Base-by-base conservation (phyloP, 1,140 invertebrate genomes). In the Cherax destructor region DNA sequence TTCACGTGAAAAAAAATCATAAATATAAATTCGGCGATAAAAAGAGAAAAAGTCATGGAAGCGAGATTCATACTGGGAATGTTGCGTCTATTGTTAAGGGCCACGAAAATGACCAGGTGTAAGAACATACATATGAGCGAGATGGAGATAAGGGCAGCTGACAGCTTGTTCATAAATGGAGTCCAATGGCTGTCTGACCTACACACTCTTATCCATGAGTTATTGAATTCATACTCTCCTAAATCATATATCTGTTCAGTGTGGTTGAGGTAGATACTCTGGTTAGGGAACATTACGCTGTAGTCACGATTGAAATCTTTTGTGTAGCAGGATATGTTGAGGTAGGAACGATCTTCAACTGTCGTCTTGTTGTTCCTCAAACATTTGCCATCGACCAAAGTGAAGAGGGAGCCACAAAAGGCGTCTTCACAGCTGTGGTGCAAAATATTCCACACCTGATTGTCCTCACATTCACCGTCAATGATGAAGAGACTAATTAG, bases 41-140 rank as follows among this genome's bases (percentile, higher is more conserved):
- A 92, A 3, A 93, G 76, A 18, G 92, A 88, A 49, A 89, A 21
- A 18, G 86, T 93, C 69, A 93, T 76, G 13, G 92, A 93, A 69
- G 85, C 92, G 21, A 93, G 86, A 79, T 93, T 93, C 90, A 90
- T 93, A 47, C 92, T 93, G 4, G 92, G 92, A 49, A 91, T 93
- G 76, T 92, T 93, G 7, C 91, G 80, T 47, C 92, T 77, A n/a
- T 92, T 89, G 0, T 91, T 91, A 10, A 93, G 80, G 16, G 76
- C n/a, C 49, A 92, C 3, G 65, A 93, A 93, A 9, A 93, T 93
- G n/a, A 59, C n/a, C 72, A 93, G 80, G 56, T 93, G 92, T 3
- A 90, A 41, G 21, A 88, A 30, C 56, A 93, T 72, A 50, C 86
- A 89, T 9, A 93, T n/a, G 0, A 92, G 88, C 7, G 92, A 93